Evolutionary conservation across 2,797 vertebrate species (phyloP).

Genomic region (Gymnocypris eckloni): DNA sequence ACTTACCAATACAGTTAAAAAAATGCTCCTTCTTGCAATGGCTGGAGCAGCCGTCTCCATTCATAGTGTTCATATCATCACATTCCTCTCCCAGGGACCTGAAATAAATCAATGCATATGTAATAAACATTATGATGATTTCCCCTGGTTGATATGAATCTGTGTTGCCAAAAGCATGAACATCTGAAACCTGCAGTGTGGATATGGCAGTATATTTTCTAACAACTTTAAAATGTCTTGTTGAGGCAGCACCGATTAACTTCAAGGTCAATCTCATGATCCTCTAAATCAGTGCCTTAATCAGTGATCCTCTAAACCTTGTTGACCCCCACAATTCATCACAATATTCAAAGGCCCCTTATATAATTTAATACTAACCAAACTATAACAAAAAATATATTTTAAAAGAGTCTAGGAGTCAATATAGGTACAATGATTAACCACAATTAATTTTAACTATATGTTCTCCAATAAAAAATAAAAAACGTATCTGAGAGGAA

Average conservation of each 20-base stretch:
- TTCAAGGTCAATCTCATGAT: background rate
- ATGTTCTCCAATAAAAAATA: no score
- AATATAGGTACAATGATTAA: background rate
- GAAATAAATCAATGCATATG: slow-evolving; percentile 50
- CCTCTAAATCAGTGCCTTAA: background rate
- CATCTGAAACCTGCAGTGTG: background rate
- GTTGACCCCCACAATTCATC: background rate
- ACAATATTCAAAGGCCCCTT: background rate
- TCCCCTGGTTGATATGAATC: slow-evolving; percentile 12
- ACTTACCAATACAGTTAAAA: slow-evolving; percentile 96
- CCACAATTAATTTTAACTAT: no score
- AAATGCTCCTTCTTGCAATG: slow-evolving; percentile 91
- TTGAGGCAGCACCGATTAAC: background rate
- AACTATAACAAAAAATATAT: background rate
- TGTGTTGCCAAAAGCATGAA: slow-evolving; percentile 7
- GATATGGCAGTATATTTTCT: background rate
- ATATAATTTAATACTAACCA: background rate
- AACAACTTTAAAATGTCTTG: background rate
- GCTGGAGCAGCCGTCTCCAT: slow-evolving; percentile 94
- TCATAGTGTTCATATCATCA: slow-evolving; percentile 94
- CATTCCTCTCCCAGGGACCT: slow-evolving; percentile 93
- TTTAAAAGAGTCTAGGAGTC: background rate
- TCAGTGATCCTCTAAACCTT: background rate
- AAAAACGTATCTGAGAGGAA: background rate
- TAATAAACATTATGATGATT: slow-evolving; percentile 45